Conservation (phyloP, 2,113 vertebrate genomes). For the Scalopus aquaticus region DNA sequence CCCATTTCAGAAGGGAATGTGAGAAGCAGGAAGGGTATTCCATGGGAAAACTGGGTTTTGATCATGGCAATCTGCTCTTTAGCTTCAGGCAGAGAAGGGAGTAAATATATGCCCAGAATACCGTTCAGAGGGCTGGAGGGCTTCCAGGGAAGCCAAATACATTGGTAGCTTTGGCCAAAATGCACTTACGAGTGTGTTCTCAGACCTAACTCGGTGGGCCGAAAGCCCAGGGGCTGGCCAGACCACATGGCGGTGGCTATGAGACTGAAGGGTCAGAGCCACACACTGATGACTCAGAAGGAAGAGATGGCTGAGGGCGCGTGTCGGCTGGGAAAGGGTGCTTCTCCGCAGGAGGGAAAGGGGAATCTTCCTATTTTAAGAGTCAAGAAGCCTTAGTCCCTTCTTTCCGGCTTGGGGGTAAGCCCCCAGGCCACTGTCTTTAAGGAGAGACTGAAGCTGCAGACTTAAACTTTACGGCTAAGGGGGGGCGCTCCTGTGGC, state of each 20-base stretch:
- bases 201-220: background rate
- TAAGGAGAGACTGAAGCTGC: background rate
- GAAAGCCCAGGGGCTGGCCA: background rate
- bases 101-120: background rate
- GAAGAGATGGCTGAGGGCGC: background rate
- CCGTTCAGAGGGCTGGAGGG: background rate
- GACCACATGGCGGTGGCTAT: background rate
- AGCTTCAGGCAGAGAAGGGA: background rate
- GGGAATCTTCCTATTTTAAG: constrained; percentile 14
- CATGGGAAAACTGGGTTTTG: background rate
- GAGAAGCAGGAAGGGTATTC: background rate
- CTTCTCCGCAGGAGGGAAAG: background rate
- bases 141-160: constrained; percentile 16
- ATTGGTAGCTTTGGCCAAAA: background rate
- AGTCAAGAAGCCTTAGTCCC: constrained; percentile 8
- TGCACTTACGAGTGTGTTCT: background rate
- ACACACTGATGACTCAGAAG: background rate
- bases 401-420: constrained; percentile 6
- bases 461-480: background rate
- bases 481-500: background rate
- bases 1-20: constrained; percentile 25
- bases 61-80: constrained; percentile 26
- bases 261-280: background rate
- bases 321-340: background rate
- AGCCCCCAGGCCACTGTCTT: background rate